Evolutionary conservation across 2,797 vertebrate genomes (phyloP).

Genomic region (Pseudotriccus pelzelni): DNA sequence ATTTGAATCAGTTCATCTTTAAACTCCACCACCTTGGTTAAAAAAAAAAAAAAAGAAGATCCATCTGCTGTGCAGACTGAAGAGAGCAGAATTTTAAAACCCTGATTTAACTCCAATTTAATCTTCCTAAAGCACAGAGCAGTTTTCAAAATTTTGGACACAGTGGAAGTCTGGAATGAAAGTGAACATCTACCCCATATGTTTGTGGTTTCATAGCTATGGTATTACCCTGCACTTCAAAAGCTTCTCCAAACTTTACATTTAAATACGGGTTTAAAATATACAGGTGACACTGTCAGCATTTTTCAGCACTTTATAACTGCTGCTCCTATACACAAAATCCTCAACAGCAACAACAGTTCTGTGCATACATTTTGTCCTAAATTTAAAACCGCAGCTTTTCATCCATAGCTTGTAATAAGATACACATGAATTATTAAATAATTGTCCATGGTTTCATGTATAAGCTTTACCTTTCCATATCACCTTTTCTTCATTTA

Average conservation of each 20-base stretch:
- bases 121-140: not conserved
- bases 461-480: not conserved
- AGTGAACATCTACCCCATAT: not conserved
- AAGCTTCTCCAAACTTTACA: not conserved
- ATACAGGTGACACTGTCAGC: not conserved
- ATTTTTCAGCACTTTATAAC: not conserved
- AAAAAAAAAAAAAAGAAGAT: not conserved
- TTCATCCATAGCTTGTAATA: not conserved
- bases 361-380: not conserved
- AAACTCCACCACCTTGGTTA: not conserved
- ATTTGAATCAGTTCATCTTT: not conserved
- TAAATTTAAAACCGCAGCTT: not conserved
- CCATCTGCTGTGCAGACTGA: not conserved
- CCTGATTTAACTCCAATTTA: not conserved
- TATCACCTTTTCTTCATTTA: not conserved
- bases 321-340: not conserved
- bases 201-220: not conserved
- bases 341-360: not conserved
- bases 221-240: not conserved
- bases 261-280: not conserved
- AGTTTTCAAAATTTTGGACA: not conserved
- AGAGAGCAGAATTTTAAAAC: not conserved
- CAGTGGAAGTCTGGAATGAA: not conserved
- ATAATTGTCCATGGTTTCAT: not conserved
- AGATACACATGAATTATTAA: not conserved